A percentile compares a stretch with the other conserved stretches of the same genome.
These are phyloP conservation scores for Drosophila ercepeae DNA, from an alignment of 1,140 invertebrate species.

Conservation along the genomic window DNA sequence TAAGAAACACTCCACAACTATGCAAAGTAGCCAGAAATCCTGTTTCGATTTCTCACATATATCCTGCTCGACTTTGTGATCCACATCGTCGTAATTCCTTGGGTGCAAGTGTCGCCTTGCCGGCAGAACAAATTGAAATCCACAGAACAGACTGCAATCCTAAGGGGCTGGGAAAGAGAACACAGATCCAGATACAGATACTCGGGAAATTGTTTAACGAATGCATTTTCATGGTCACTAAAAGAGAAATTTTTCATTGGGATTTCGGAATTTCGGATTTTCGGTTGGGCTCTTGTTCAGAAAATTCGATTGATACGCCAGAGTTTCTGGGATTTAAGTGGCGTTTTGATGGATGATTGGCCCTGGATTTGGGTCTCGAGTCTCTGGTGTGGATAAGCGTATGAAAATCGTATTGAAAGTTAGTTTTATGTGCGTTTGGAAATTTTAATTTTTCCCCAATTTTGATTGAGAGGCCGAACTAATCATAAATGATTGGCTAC, in stretches of 20 bases:
- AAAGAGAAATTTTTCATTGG: slow-evolving; percentile 66
- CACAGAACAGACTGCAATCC: not conserved
- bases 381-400: slow-evolving; percentile 64
- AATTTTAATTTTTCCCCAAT: slow-evolving; percentile 17
- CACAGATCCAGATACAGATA: slow-evolving; percentile 14
- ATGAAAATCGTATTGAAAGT: slow-evolving; percentile 62
- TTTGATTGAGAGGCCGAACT: slow-evolving; percentile 49
- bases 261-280: no score
- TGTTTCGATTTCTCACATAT: slow-evolving; percentile 41
- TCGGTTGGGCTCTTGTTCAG: slow-evolving; percentile 6
- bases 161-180: slow-evolving; percentile 1
- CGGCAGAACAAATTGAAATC: slow-evolving; percentile 77
- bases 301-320: slow-evolving; percentile 50
- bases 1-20: slow-evolving; percentile 1
- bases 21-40: slow-evolving; percentile 58
- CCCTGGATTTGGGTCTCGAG: slow-evolving; percentile 7
- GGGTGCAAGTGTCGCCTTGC: slow-evolving; percentile 62
- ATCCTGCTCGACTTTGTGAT: slow-evolving; percentile 17
- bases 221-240: slow-evolving; percentile 81
- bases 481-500: slow-evolving; percentile 49
- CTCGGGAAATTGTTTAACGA: slow-evolving; percentile 60
- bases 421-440: slow-evolving; percentile 15
- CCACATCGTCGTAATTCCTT: slow-evolving; percentile 50
- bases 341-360: slow-evolving; percentile 58
- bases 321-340: slow-evolving; percentile 38